Evolutionary conservation across 1,140 invertebrate genomes (phyloP).

Genomic region (Sinonovacula constricta): DNA sequence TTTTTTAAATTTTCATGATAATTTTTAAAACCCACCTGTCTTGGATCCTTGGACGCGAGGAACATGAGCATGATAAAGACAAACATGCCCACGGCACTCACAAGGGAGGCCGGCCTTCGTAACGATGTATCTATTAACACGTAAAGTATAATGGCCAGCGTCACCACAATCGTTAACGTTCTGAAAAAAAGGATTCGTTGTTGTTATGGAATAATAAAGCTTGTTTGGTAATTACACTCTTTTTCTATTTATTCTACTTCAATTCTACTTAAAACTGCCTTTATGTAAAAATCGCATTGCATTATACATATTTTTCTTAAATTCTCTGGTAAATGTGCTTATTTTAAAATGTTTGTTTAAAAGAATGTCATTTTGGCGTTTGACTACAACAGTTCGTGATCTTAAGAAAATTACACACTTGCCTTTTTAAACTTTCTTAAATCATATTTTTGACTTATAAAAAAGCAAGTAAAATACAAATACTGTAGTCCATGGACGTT

Average conservation of each 20-base stretch:
- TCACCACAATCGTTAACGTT: constrained; percentile 13
- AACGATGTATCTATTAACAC: constrained; percentile 26
- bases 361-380: too few relatives aligned
- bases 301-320: not conserved
- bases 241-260: not conserved
- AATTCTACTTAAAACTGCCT: not conserved
- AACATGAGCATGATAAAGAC: constrained; percentile 44
- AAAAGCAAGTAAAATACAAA: too few relatives aligned
- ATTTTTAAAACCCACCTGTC: constrained; percentile 40
- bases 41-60: constrained; percentile 44
- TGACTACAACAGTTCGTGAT: too few relatives aligned
- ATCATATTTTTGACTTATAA: too few relatives aligned
- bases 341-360: too few relatives aligned
- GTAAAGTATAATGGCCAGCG: constrained; percentile 18
- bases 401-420: too few relatives aligned
- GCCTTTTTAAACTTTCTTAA: too few relatives aligned
- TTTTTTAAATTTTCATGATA: too few relatives aligned
- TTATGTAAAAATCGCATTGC: not conserved
- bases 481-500: too few relatives aligned
- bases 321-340: not conserved
- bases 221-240: not conserved
- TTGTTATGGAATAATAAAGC: not conserved
- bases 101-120: constrained; percentile 20
- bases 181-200: constrained; percentile 8
- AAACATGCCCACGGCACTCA: constrained; percentile 23